Evolutionary conservation across 2,797 vertebrate species (phyloP).

Genomic region (Huso huso): DNA sequence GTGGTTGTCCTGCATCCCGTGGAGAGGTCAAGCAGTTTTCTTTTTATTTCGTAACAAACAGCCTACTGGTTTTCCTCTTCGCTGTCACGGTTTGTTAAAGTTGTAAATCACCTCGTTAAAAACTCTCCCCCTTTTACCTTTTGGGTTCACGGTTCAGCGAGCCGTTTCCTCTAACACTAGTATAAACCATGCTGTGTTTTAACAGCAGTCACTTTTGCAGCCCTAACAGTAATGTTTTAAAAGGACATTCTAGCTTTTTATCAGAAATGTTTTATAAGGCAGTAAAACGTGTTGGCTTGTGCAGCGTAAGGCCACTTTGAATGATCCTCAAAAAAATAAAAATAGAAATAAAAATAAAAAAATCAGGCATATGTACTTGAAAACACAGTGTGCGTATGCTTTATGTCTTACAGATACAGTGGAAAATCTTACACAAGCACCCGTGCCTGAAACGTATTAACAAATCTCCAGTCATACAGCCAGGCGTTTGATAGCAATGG

Average conservation of each 20-base stretch:
- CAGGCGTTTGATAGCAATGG: slow-evolving; percentile 91
- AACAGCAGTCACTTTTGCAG: background rate
- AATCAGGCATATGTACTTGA: background rate
- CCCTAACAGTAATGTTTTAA: background rate
- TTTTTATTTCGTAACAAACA: too few species aligned
- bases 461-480: slow-evolving; percentile 94
- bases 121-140: background rate
- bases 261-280: background rate
- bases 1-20: too few species aligned
- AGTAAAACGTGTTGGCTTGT: background rate
- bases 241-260: background rate
- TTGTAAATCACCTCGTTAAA: background rate
- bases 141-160: background rate
- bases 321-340: background rate
- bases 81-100: too few species aligned
- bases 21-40: too few species aligned
- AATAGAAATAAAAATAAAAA: background rate
- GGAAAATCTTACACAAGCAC: slow-evolving; percentile 81
- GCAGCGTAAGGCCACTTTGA: background rate
- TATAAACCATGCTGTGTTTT: background rate
- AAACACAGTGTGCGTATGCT: slow-evolving; percentile 2
- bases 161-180: background rate
- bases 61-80: too few species aligned
- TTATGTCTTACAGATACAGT: slow-evolving; percentile 68
- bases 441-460: slow-evolving; percentile 85